Percentiles rank a stretch among this genome's conserved stretches.
Conservation (phyloP, 2,888 invertebrate genomes). For the Peribatodes rhomboidaria region DNA sequence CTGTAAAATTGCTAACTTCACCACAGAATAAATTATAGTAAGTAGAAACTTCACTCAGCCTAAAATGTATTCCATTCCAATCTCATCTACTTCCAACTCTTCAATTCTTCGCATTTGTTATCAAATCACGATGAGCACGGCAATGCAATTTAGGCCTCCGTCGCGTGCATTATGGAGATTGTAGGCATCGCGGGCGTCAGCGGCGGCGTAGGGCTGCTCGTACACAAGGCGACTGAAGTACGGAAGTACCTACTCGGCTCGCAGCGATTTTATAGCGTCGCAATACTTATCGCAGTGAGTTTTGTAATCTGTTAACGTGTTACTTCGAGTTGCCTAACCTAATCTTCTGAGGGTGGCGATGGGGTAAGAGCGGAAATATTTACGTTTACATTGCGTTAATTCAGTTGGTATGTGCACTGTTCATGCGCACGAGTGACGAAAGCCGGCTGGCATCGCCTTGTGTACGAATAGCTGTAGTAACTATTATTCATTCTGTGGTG, state of each 20-base stretch:
- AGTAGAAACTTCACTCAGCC: neutral
- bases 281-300: too few species aligned
- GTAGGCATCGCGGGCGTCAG: constrained; percentile 50
- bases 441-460: neutral
- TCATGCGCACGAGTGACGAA: neutral
- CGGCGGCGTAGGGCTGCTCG: constrained; percentile 1
- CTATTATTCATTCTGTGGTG: constrained; percentile 10
- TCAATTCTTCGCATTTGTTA: constrained; percentile 50
- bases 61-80: constrained; percentile 28
- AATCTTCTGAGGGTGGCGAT: too few species aligned
- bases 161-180: constrained; percentile 79
- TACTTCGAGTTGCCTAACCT: too few species aligned
- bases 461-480: neutral
- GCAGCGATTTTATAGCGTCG: too few species aligned
- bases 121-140: constrained; percentile 64
- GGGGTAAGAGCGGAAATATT: too few species aligned
- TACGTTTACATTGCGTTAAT: too few species aligned
- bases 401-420: too few species aligned
- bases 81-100: constrained; percentile 35
- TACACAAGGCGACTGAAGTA: neutral
- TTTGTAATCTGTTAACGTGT: too few species aligned
- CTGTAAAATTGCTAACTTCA: constrained; percentile 7
- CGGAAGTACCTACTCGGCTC: neutral
- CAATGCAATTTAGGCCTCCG: constrained; percentile 68
- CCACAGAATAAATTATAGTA: neutral